A percentile compares a stretch with the other conserved stretches of the same genome.
phyloP scores from a whole-genome alignment of 1,140 invertebrate species.

The Steinernema feltiae region DNA sequence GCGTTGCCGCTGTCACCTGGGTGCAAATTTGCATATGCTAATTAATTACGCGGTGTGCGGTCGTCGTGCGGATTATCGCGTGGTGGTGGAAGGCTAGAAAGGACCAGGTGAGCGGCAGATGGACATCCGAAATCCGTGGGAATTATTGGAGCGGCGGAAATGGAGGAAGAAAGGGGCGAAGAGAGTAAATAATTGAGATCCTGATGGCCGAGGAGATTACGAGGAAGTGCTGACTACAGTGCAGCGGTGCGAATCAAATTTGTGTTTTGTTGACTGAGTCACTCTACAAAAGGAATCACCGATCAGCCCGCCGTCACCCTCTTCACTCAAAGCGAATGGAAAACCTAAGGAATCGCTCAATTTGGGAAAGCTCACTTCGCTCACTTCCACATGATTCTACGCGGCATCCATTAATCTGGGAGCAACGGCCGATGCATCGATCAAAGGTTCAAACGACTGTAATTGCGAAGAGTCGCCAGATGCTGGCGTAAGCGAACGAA shows the following conservation, averaged over 20 bases:
- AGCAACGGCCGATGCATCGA: too few relatives aligned
- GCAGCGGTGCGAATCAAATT: neutral
- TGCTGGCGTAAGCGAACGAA: too few relatives aligned
- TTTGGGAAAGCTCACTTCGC: too few relatives aligned
- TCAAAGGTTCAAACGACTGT: too few relatives aligned
- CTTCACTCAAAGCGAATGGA: too few relatives aligned
- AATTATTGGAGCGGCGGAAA: neutral
- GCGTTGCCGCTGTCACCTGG: neutral
- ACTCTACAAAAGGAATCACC: neutral
- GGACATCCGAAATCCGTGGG: neutral
- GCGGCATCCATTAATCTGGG: too few relatives aligned
- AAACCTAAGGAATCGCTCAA: too few relatives aligned
- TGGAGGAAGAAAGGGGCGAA: too few relatives aligned
- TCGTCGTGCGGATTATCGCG: neutral
- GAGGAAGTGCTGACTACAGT: neutral
- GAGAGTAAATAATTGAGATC: neutral
- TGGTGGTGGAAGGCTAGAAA: neutral
- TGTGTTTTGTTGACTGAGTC: neutral
- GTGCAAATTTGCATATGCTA: conserved; percentile 12
- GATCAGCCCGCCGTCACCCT: too few relatives aligned
- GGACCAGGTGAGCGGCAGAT: neutral
- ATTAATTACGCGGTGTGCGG: neutral
- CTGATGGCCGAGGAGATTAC: neutral
- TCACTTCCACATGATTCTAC: too few relatives aligned
- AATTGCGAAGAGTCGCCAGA: too few relatives aligned